These are phyloP conservation scores for Macrotrachela quadricornifera DNA, from an alignment of 1,140 invertebrate genomes.

Conservation along the genomic window DNA sequence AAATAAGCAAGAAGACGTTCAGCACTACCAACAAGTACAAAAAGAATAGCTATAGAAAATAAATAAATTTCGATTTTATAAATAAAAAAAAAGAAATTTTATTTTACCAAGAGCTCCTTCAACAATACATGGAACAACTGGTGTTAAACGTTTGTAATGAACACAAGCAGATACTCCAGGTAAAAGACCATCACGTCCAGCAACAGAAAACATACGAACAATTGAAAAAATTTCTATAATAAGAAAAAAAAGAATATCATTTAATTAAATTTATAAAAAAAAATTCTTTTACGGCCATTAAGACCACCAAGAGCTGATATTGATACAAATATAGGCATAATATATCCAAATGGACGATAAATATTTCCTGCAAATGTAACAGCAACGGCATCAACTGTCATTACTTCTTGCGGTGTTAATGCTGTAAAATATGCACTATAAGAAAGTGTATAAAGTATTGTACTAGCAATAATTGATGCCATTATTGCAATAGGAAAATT, in stretches of 20 bases:
- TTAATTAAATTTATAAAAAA: too few relatives aligned
- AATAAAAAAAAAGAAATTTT: neutral
- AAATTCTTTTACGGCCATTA: too few relatives aligned
- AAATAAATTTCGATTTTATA: neutral
- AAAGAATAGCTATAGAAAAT: neutral
- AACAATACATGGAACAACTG: neutral
- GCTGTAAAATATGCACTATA: constrained; percentile 9
- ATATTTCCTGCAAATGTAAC: constrained; percentile 38
- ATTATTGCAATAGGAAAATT: constrained; percentile 21
- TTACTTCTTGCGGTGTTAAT: constrained; percentile 41
- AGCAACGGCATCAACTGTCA: constrained; percentile 32
- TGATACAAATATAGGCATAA: too few relatives aligned
- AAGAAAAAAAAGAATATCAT: too few relatives aligned
- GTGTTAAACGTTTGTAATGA: constrained; percentile 3
- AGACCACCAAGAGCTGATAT: too few relatives aligned
- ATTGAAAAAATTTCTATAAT: constrained; percentile 54
- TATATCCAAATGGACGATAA: neutral
- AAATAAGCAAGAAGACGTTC: too few relatives aligned
- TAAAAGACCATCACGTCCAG: constrained; percentile 5
- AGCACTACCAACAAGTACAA: neutral
- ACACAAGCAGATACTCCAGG: constrained; percentile 1
- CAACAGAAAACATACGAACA: constrained; percentile 32
- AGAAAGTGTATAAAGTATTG: constrained; percentile 40
- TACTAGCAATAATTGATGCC: constrained; percentile 46
- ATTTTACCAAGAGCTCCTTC: neutral